A percentile compares a stretch with the other conserved stretches of the same genome.
phyloP scores from a whole-genome alignment of 2,113 vertebrate genomes.

The Perca flavescens region DNA sequence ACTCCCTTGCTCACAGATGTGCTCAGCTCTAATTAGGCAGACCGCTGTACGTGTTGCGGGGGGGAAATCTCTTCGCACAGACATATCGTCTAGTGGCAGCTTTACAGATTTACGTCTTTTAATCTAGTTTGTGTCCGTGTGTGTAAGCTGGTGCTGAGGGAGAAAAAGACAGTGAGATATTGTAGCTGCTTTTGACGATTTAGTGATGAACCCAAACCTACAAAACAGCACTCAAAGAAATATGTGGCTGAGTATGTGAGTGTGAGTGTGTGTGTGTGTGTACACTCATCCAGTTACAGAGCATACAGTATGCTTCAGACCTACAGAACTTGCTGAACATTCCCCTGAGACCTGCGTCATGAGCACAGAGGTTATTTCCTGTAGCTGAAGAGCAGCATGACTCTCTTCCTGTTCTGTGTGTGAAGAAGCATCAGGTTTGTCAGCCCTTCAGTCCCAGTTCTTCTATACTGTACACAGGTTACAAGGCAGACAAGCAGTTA shows the following conservation, averaged over 20 bases:
- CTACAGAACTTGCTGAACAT: conserved; percentile 64
- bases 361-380: conserved; percentile 78
- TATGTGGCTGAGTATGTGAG: neutral
- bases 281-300: conserved; percentile 37
- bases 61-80: conserved; percentile 61
- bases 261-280: neutral
- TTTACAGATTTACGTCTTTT: conserved; percentile 69
- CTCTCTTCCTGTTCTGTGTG: conserved; percentile 76
- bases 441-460: conserved; percentile 13
- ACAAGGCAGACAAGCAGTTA: conserved; percentile 4
- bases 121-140: conserved; percentile 48
- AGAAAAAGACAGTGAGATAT: conserved; percentile 26
- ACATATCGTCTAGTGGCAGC: conserved; percentile 71
- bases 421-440: conserved; percentile 57
- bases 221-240: conserved; percentile 11
- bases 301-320: conserved; percentile 48
- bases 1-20: conserved; percentile 63
- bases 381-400: conserved; percentile 76
- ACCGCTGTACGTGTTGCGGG: conserved; percentile 64
- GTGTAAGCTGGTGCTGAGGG: conserved; percentile 47
- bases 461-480: conserved; percentile 18
- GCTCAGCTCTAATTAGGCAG: conserved; percentile 72
- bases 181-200: conserved; percentile 38
- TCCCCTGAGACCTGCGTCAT: conserved; percentile 78
- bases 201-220: conserved; percentile 19